Conservation (phyloP, 1,140 invertebrate species). For the Lysiphlebus fabarum region DNA sequence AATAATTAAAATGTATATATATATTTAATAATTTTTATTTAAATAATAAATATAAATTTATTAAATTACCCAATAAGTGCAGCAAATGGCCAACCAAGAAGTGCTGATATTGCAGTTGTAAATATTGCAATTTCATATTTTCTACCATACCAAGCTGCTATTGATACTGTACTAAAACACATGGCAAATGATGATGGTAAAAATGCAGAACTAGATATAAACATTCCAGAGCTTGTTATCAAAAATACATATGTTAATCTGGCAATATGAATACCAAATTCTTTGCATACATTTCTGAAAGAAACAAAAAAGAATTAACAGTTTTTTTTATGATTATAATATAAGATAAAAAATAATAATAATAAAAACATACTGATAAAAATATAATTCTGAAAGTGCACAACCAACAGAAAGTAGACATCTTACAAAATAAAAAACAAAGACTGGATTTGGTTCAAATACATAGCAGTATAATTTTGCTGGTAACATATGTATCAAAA, state of each 20-base stretch:
- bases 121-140: conserved; percentile 80
- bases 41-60: neutral
- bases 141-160: conserved; percentile 81
- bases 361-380: conserved; percentile 79
- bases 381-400: conserved; percentile 84
- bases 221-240: conserved; percentile 87
- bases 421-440: conserved; percentile 87
- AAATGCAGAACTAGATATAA: conserved; percentile 83
- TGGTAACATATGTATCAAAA: conserved; percentile 85
- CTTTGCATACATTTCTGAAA: conserved; percentile 78
- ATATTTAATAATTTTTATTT: conserved; percentile 2
- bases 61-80: conserved; percentile 70
- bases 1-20: conserved; percentile 14
- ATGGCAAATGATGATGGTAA: conserved; percentile 91
- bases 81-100: conserved; percentile 90
- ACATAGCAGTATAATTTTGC: conserved; percentile 75
- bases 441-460: conserved; percentile 74
- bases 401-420: conserved; percentile 78
- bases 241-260: conserved; percentile 79
- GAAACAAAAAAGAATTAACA: conserved; percentile 23
- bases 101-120: conserved; percentile 73
- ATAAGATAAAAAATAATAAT: neutral
- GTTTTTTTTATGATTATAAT: neutral
- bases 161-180: conserved; percentile 73
- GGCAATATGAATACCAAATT: conserved; percentile 87